Conservation (phyloP, 2,113 vertebrate genomes). For the Numenius arquata region DNA sequence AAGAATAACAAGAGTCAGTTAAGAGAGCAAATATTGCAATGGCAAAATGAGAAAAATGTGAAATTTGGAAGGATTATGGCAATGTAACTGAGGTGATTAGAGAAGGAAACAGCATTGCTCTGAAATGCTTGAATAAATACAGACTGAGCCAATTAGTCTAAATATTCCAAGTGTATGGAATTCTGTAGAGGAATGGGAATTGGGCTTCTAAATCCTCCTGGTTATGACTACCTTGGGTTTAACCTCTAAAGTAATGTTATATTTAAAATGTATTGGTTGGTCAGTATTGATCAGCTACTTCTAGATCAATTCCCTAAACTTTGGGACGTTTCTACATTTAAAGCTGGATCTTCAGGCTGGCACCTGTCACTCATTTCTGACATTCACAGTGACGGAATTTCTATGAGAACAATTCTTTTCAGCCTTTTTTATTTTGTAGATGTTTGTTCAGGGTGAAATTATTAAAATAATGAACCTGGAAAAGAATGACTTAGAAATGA, state of each 20-base stretch:
- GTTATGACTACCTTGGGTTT: neutral
- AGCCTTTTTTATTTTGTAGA: conserved; percentile 40
- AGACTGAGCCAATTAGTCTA: neutral
- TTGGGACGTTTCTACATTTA: neutral
- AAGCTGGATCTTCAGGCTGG: neutral
- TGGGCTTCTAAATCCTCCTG: neutral
- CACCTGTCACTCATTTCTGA: neutral
- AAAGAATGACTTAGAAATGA: conserved; percentile 67
- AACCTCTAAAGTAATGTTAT: neutral
- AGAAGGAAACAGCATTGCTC: neutral
- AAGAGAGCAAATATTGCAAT: neutral
- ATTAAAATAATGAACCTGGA: conserved; percentile 71
- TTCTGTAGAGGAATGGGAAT: neutral
- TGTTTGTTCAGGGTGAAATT: conserved; percentile 57
- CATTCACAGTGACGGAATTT: neutral
- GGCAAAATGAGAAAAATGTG: neutral
- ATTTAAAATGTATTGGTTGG: neutral
- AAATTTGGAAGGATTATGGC: neutral
- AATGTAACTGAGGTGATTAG: neutral
- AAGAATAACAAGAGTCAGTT: neutral
- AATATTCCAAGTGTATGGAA: neutral
- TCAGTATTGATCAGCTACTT: neutral
- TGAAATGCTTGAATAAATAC: neutral
- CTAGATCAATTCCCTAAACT: neutral
- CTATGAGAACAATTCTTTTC: neutral